Conservation (phyloP, 2,113 vertebrate species). For the Coreoperca whiteheadi region DNA sequence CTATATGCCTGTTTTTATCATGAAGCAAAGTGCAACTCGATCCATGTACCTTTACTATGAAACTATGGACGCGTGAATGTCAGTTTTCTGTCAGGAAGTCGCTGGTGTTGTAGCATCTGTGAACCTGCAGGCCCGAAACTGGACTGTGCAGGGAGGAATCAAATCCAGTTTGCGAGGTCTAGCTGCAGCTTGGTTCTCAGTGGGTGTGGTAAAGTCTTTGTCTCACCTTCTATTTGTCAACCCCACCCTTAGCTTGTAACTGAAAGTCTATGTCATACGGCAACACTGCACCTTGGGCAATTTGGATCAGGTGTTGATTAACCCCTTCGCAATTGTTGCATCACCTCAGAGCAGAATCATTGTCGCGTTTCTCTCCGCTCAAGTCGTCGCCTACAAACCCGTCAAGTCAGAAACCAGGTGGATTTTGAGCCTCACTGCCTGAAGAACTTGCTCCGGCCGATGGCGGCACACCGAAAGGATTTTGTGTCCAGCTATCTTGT, state of each 20-base stretch:
- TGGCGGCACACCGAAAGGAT: conserved; percentile 15
- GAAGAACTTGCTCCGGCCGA: conserved; percentile 15
- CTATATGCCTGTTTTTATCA: conserved; percentile 9
- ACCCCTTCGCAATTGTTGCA: conserved; percentile 34
- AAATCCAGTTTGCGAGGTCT: conserved; percentile 10
- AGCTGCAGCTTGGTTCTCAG: conserved; percentile 7
- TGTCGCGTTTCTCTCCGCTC: not conserved
- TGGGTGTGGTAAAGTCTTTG: conserved; percentile 40
- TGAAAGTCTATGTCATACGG: conserved; percentile 50
- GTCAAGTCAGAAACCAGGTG: conserved; percentile 17
- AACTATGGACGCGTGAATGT: not conserved
- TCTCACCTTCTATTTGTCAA: conserved; percentile 53
- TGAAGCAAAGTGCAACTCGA: conserved; percentile 14
- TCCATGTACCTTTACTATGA: not conserved
- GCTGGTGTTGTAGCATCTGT: not conserved
- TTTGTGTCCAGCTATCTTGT: conserved; percentile 35
- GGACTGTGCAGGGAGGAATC: not conserved
- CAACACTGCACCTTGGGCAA: conserved; percentile 53
- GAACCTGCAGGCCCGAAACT: not conserved
- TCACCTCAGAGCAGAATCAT: conserved; percentile 13
- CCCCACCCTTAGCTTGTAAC: conserved; percentile 55
- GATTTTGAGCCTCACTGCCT: conserved; percentile 21
- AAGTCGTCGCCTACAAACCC: not conserved
- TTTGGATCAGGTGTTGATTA: conserved; percentile 42
- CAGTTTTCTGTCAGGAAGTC: conserved; percentile 16